These are phyloP conservation scores for Oikopleura dioica DNA, from an alignment of 23 tunicate genomes.

Conservation along the genomic window DNA sequence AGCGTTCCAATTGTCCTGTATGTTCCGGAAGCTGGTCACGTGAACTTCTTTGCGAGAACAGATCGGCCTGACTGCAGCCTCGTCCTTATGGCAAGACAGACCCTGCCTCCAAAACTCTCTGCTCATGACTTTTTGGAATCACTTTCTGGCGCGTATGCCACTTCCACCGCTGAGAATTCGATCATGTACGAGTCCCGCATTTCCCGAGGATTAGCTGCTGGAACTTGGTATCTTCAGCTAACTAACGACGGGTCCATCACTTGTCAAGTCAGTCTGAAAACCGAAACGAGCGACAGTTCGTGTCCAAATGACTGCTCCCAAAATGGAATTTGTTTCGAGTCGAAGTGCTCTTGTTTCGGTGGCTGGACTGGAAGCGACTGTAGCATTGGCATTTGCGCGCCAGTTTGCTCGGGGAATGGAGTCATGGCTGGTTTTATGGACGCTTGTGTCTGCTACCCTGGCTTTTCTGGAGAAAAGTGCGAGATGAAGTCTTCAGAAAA, in stretches of 20 bases:
- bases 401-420: background rate
- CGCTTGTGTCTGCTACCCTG: background rate
- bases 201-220: background rate
- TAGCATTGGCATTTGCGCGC: background rate
- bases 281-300: background rate
- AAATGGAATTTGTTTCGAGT: slow-evolving; percentile 3
- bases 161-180: too few species aligned
- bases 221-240: background rate
- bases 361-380: slow-evolving; percentile 4
- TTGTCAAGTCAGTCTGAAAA: background rate
- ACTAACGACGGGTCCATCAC: background rate
- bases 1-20: background rate
- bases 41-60: background rate
- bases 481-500: background rate
- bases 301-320: slow-evolving; percentile 13
- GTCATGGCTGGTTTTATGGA: background rate
- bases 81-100: background rate
- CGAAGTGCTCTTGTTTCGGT: background rate
- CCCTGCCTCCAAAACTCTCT: background rate
- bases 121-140: slow-evolving; percentile 1
- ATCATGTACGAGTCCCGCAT: background rate
- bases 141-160: too few species aligned
- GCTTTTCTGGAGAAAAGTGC: background rate
- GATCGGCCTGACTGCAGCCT: background rate
- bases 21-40: background rate